A percentile compares a stretch with the other conserved stretches of the same genome.
These are phyloP conservation scores for Linnaemya tessellans DNA, from an alignment of 2,888 invertebrate species.

Conservation along the genomic window DNA sequence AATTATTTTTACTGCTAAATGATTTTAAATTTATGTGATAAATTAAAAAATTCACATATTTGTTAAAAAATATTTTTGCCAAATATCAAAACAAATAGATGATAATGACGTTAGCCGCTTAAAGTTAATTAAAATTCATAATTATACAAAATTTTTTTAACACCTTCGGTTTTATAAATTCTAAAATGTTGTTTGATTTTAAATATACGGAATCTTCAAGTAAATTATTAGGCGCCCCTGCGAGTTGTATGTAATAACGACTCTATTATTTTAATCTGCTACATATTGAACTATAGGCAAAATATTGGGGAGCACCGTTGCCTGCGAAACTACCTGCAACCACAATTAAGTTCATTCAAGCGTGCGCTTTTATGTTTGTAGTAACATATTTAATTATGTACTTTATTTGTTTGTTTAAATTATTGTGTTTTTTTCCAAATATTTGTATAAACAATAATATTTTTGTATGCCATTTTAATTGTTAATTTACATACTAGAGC, in stretches of 20 bases:
- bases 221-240: not conserved
- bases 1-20: slow-evolving; percentile 2
- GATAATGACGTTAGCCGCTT: not conserved
- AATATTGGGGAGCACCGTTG: slow-evolving; percentile 3
- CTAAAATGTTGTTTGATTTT: not conserved
- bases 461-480: slow-evolving; percentile 25
- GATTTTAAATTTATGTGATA: not conserved
- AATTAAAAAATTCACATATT: slow-evolving; percentile 12
- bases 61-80: not conserved
- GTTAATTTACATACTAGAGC: slow-evolving; percentile 44
- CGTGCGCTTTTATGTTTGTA: slow-evolving; percentile 47
- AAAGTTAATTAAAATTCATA: slow-evolving; percentile 7
- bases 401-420: slow-evolving; percentile 28
- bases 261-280: not conserved
- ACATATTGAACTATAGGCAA: not conserved
- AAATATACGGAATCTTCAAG: not conserved
- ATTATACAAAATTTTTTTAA: slow-evolving; percentile 2
- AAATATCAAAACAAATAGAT: not conserved
- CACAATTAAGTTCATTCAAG: slow-evolving; percentile 66
- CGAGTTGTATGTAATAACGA: not conserved
- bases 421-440: slow-evolving; percentile 18
- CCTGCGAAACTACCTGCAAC: slow-evolving; percentile 35
- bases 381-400: slow-evolving; percentile 1
- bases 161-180: not conserved
- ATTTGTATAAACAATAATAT: slow-evolving; percentile 11